These are phyloP conservation scores for Sarcophaga caerulescens DNA, from an alignment of 2,888 invertebrate species.

Conservation along the genomic window DNA sequence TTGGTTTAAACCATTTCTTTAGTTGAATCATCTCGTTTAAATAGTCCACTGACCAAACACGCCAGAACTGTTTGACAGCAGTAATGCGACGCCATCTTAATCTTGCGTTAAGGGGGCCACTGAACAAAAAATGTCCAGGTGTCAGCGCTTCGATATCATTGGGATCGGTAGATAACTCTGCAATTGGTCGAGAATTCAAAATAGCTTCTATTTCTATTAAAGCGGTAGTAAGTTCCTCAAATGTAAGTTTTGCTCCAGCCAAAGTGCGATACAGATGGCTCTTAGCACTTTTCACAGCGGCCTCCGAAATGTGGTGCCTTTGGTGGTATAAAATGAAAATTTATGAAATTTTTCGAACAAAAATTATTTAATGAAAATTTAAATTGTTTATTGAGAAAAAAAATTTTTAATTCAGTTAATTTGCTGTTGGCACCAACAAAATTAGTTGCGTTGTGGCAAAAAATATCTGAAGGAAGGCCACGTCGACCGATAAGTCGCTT, in stretches of 20 bases:
- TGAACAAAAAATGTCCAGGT: slow-evolving; percentile 16
- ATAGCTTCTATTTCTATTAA: slow-evolving; percentile 32
- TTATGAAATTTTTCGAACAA: too few species aligned
- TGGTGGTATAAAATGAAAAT: too few species aligned
- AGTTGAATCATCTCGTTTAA: too few species aligned
- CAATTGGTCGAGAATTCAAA: slow-evolving; percentile 22
- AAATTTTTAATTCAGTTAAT: not conserved
- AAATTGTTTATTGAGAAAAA: slow-evolving; percentile 4
- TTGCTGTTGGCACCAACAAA: slow-evolving; percentile 40
- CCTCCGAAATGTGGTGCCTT: too few species aligned
- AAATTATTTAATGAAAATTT: not conserved
- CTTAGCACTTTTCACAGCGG: too few species aligned
- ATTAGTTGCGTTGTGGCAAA: slow-evolving; percentile 55
- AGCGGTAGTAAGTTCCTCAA: slow-evolving; percentile 13
- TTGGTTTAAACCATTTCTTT: too few species aligned
- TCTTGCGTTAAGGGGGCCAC: too few species aligned
- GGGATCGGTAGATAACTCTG: slow-evolving; percentile 16
- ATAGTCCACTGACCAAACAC: too few species aligned
- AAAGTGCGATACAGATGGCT: not conserved
- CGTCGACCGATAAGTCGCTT: slow-evolving; percentile 50
- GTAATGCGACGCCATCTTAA: too few species aligned
- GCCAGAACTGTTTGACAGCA: too few species aligned
- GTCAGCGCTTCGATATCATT: slow-evolving; percentile 30
- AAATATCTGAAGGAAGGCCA: slow-evolving; percentile 36
- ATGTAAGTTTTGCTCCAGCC: not conserved